Evolutionary conservation across 2,797 vertebrate genomes (phyloP).

Genomic region (Geotrypetes seraphini): DNA sequence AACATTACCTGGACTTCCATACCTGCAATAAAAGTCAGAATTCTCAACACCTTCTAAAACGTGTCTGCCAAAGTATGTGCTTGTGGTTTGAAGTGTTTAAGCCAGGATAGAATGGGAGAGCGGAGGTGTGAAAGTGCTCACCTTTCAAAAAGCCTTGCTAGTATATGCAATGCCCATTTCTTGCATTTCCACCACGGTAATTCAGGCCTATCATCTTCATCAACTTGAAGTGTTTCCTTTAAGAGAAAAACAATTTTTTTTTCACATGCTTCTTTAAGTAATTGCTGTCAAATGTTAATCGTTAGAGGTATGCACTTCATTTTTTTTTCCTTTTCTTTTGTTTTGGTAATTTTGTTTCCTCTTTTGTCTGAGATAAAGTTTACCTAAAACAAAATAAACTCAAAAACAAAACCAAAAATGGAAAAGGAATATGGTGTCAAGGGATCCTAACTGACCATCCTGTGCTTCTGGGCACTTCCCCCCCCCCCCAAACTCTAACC

Average conservation of each 20-base stretch:
- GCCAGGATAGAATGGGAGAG: neutral
- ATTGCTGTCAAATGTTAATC: too few relatives aligned
- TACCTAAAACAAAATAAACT: too few relatives aligned
- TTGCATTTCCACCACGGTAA: constrained; percentile 99
- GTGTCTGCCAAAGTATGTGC: constrained; percentile 1
- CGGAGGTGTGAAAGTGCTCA: constrained; percentile 26
- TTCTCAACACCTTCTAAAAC: neutral
- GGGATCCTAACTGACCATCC: too few relatives aligned
- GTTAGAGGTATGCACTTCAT: too few relatives aligned
- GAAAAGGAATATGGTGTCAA: too few relatives aligned
- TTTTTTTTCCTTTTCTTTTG: too few relatives aligned
- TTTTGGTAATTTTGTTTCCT: too few relatives aligned
- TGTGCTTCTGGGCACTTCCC: too few relatives aligned
- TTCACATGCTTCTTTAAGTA: neutral
- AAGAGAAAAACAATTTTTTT: neutral
- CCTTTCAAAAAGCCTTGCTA: constrained; percentile 96
- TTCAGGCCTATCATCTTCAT: constrained; percentile 93
- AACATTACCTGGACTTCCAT: constrained; percentile 96
- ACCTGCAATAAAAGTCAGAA: constrained; percentile 58
- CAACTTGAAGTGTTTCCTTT: constrained; percentile 92
- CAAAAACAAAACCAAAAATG: too few relatives aligned
- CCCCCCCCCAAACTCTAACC: too few relatives aligned
- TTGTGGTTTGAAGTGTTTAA: neutral
- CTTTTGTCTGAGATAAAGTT: too few relatives aligned
- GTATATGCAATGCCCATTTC: constrained; percentile 97